These are phyloP conservation scores for Irena cyanogastra DNA, from an alignment of 2,113 vertebrate species.

Conservation along the genomic window DNA sequence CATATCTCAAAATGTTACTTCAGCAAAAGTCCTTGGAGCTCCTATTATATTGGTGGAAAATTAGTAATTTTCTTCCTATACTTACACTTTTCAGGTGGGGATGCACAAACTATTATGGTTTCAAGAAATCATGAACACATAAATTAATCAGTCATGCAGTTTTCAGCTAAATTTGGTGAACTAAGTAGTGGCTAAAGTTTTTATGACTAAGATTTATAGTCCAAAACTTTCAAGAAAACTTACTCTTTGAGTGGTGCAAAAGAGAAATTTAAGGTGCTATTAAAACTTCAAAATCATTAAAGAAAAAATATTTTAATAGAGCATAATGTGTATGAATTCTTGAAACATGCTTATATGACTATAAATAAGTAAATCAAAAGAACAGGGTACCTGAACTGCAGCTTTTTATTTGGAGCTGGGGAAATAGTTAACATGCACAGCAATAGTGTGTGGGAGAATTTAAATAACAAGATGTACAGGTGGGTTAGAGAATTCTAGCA, in stretches of 20 bases:
- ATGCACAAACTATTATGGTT: background rate
- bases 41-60: background rate
- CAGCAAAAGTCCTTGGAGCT: background rate
- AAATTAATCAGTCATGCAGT: background rate
- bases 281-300: background rate
- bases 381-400: background rate
- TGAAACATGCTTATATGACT: background rate
- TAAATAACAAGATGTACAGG: background rate
- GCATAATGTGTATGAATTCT: background rate
- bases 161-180: background rate
- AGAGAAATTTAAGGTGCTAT: background rate
- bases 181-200: background rate
- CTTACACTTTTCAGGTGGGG: background rate
- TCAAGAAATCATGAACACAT: background rate
- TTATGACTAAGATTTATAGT: background rate
- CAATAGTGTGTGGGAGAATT: background rate
- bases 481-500: background rate
- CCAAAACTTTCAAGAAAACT: background rate
- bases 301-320: background rate
- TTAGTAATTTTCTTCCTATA: background rate
- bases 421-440: background rate
- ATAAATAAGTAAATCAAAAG: background rate
- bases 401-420: background rate
- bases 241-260: background rate
- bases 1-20: background rate